Base-by-base conservation (phyloP, 1,140 invertebrate species). In the Zaprionus ghesquierei region DNA sequence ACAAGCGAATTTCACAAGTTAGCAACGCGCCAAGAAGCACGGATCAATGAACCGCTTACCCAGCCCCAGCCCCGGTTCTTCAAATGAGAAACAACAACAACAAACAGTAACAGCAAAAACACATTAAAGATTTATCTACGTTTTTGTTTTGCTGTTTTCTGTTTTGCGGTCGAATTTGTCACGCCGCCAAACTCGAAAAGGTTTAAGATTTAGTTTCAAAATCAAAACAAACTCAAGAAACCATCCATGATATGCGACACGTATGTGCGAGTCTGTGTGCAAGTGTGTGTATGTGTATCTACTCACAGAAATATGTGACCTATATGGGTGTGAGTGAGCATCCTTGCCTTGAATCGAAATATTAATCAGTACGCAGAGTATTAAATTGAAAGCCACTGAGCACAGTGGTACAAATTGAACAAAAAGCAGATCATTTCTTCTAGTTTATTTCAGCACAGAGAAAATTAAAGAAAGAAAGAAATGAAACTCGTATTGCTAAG, bases 31-130 rank as follows among this genome's bases (percentile, higher is more conserved):
- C 41, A 46, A 27, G 49, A 50, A 74, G 53, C 35, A 51, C 41
- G 65, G 81, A 86, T 82, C 81, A 86, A 79, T 87, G 81, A 86
- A 86, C 81, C 74, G 70, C 62, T 64, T 49, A 78, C 53, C 81
- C 76, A 77, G 68, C 84, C 72, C 78, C 79, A 62, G 60, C 15
- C 41, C 22, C 64, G 31, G 51, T 63, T 68, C 60, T 66, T 64
- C 6, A n/a, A 60, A 68, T 50, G 38, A 18, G 35, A 46, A 75
- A 65, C 53, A 53, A 53, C 38, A 69, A 59, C n/a, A 22, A 69
- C 46, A 46, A 58, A 22, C 64, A 59, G 61, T 68, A 87, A 87
- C 81, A 86, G 61, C 79, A 77, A 56, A 70, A 87, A 79, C 69
- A 76, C 82, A 79, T 86, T 86, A 86, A 79, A 62, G 68, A 70